These are phyloP conservation scores for Pollachius pollachius DNA, from an alignment of 2,113 vertebrate genomes.

Conservation along the genomic window DNA sequence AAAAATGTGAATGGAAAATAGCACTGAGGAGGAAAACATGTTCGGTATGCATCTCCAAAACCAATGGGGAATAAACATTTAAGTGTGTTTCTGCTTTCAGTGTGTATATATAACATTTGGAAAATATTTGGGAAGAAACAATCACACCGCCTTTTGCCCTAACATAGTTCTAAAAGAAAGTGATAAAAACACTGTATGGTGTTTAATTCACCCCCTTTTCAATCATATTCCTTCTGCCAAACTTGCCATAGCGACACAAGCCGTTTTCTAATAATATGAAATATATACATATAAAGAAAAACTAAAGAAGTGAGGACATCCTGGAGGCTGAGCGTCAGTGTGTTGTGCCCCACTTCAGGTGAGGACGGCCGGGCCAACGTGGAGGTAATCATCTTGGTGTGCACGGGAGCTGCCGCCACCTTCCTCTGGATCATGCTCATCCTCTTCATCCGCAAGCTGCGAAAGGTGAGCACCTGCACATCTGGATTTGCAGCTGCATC, in stretches of 20 bases:
- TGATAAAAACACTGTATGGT: too few relatives aligned
- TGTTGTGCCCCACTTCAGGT: constrained; percentile 64
- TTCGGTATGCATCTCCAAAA: constrained; percentile 33
- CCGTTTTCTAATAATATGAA: too few relatives aligned
- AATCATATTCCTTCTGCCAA: too few relatives aligned
- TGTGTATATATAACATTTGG: constrained; percentile 30
- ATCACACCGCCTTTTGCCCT: too few relatives aligned
- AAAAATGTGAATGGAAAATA: constrained; percentile 25
- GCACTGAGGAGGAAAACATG: constrained; percentile 13
- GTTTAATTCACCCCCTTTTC: too few relatives aligned
- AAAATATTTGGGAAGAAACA: constrained; percentile 23
- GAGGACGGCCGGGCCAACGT: constrained; percentile 86
- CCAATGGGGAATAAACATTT: constrained; percentile 39
- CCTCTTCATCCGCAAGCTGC: constrained; percentile 88
- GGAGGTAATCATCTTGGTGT: constrained; percentile 90
- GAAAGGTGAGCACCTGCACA: constrained; percentile 76
- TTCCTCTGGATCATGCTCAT: constrained; percentile 94
- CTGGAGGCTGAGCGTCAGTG: neutral
- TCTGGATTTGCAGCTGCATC: neutral
- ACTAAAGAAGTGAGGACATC: neutral
- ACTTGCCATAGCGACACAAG: too few relatives aligned
- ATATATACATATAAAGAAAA: too few relatives aligned
- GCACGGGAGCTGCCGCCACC: constrained; percentile 85
- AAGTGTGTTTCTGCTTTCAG: constrained; percentile 38
- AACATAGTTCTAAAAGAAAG: too few relatives aligned